These are phyloP conservation scores for Drosophila lowei DNA, from an alignment of 1,140 invertebrate genomes.

Conservation along the genomic window DNA sequence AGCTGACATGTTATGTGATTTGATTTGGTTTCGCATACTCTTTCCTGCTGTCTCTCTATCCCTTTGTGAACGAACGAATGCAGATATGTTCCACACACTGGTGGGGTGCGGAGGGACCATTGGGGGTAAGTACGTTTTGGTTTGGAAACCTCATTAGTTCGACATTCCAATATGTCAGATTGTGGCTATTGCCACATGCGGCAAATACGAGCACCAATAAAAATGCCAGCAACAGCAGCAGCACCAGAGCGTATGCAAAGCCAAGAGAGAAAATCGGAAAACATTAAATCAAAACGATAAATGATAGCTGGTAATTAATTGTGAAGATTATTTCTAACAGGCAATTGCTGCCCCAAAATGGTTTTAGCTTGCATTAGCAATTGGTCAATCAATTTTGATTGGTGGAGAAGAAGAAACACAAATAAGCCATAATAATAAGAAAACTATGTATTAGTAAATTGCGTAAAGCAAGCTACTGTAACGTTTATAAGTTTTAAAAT, in stretches of 20 bases:
- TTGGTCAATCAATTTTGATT: no score
- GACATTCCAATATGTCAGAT: conserved; percentile 66
- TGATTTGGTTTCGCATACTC: conserved; percentile 63
- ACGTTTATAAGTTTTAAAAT: no score
- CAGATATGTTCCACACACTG: no score
- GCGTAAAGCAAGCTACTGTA: no score
- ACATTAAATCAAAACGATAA: conserved; percentile 5
- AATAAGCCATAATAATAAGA: no score
- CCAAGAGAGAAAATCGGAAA: background rate
- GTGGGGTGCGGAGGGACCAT: background rate
- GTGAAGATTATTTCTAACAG: background rate
- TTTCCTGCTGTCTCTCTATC: background rate
- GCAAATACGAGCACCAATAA: conserved; percentile 17
- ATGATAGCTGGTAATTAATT: conserved; percentile 1
- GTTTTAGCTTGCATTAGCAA: background rate
- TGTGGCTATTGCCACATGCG: conserved; percentile 32
- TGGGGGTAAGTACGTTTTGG: conserved; percentile 66
- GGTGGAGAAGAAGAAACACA: no score
- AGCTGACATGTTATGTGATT: conserved; percentile 74
- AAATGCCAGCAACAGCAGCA: background rate
- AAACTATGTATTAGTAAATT: no score
- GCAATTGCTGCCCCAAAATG: background rate
- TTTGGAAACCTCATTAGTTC: conserved; percentile 69
- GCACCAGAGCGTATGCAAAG: no score
- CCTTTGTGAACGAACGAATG: background rate